Base-by-base conservation (phyloP, 37 sponge, comb jelly and placozoan genomes). In the Aplysina aerophoba region DNA sequence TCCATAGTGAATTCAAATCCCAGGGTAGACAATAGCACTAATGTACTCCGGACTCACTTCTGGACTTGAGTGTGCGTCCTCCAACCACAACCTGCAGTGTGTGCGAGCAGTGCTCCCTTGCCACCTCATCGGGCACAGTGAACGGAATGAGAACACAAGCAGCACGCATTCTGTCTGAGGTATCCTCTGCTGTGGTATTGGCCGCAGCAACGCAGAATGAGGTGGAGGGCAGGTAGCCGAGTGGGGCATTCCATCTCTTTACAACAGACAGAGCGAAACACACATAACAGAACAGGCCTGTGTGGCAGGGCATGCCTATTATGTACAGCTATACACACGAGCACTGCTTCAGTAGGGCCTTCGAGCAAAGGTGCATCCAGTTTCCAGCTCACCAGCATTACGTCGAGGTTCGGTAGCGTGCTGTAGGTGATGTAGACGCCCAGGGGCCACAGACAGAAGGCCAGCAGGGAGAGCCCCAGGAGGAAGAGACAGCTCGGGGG, bases 211-310 rank as follows among this genome's bases (percentile, higher is more conserved):
- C 35, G 30, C 71, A 69, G 27, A 69, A 69, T 35, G 28, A 30
- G 33, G 34, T 17, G 34, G 34, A 34, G 34, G 71, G 71, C 1
- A 69, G 71, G 4, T 17, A 27, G 17, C 71, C 71, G 1, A 69
- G 71, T 16, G 71, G 71, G 13, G 71, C 71, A 27, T 69, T 69
- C 71, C 71, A 69, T 6, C 30, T 69, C 71, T n/a, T n/a, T 69
- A 8, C 63, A 62, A 8, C 11, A 62, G 27, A 62, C 12, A 13
- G 25, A 62, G 63, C 4, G 63, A 2, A 62, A 44, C 27, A 25
- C 11, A 62, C 2, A 25, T 62, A 8, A n/a, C n/a, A n/a, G n/a
- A n/a, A n/a, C n/a, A n/a, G n/a, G n/a, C n/a, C n/a, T n/a, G n/a
- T n/a, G n/a, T n/a, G n/a, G n/a, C n/a, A n/a, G n/a, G n/a, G n/a